phyloP scores from a whole-genome alignment of 2,888 invertebrate genomes.

The Lepidocyrtoides sp. region DNA sequence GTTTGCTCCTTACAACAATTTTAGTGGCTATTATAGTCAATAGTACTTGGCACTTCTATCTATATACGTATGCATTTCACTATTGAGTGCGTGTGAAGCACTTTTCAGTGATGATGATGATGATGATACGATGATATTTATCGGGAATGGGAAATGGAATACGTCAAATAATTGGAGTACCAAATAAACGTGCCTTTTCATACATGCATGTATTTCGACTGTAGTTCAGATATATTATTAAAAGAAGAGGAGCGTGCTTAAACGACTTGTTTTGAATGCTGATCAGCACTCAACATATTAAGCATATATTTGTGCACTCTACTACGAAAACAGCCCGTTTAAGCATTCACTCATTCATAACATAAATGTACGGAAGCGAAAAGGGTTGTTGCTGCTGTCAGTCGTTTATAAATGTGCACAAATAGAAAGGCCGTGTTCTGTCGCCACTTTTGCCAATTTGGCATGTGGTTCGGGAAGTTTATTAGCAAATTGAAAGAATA shows the following conservation, averaged over 20 bases:
- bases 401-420: not conserved
- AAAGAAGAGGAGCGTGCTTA: not conserved
- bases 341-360: not conserved
- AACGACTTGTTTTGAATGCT: constrained; percentile 14
- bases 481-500: constrained; percentile 78
- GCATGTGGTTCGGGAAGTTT: constrained; percentile 83
- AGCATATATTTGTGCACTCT: too few relatives aligned
- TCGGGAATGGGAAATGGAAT: constrained; percentile 2
- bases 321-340: not conserved
- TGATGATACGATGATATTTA: not conserved
- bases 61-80: too few relatives aligned
- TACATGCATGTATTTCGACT: not conserved
- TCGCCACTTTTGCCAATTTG: constrained; percentile 81
- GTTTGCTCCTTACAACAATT: not conserved
- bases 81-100: not conserved
- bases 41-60: too few relatives aligned
- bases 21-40: too few relatives aligned
- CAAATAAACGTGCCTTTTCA: not conserved
- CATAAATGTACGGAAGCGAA: constrained; percentile 13
- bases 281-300: not conserved
- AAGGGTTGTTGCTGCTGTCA: constrained; percentile 9
- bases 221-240: not conserved
- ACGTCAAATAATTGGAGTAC: constrained; percentile 17
- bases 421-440: not conserved
- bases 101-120: not conserved